phyloP scores from a whole-genome alignment of 1,140 invertebrate species.

The Calephelis nemesis region DNA sequence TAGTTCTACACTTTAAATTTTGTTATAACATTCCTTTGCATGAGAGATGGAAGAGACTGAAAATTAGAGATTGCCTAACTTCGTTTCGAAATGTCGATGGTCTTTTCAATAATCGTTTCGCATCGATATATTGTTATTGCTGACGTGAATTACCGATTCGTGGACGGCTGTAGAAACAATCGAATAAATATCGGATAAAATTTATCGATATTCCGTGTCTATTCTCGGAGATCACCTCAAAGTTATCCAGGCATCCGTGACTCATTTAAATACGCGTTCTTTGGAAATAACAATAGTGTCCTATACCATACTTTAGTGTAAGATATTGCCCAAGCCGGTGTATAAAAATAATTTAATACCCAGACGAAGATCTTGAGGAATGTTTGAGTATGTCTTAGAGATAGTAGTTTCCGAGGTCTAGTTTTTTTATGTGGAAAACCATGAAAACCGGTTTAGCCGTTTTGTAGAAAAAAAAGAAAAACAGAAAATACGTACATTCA shows the following conservation, averaged over 20 bases:
- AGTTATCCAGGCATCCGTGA: constrained; percentile 22
- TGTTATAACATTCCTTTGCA: no score
- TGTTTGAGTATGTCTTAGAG: no score
- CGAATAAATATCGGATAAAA: constrained; percentile 58
- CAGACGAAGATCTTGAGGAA: no score
- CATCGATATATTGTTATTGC: constrained; percentile 66
- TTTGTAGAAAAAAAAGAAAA: no score
- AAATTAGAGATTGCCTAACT: constrained; percentile 22
- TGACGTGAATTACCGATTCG: constrained; percentile 62
- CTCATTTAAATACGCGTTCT: constrained; percentile 1
- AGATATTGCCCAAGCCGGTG: background rate
- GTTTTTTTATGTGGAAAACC: no score
- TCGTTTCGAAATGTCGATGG: constrained; percentile 35
- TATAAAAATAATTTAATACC: no score
- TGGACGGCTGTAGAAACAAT: constrained; percentile 60
- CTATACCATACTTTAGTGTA: background rate
- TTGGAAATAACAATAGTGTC: constrained; percentile 12
- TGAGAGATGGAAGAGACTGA: background rate
- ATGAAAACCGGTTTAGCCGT: no score
- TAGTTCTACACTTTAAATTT: no score
- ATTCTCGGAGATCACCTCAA: constrained; percentile 42
- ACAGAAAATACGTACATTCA: no score
- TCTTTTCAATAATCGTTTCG: constrained; percentile 61
- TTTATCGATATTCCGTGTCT: constrained; percentile 58
- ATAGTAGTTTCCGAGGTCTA: no score